Percentiles rank a stretch among this genome's conserved stretches.
phyloP scores from a whole-genome alignment of 2,797 vertebrate genomes.

The Amphiprion clarkii region DNA sequence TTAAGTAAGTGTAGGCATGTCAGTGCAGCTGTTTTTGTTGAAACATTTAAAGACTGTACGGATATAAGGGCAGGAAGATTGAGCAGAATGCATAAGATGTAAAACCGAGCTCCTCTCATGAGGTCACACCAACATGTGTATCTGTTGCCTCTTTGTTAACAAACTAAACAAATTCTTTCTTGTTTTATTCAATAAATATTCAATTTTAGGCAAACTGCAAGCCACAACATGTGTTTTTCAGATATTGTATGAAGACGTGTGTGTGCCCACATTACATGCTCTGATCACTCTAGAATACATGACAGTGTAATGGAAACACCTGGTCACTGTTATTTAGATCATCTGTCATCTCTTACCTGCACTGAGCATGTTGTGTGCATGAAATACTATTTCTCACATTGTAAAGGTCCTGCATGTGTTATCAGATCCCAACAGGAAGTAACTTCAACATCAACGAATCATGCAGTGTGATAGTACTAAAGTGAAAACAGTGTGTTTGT shows the following conservation, averaged over 20 bases:
- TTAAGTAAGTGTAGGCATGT: background rate
- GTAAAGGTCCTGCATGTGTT: constrained; percentile 6
- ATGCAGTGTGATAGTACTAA: constrained; percentile 33
- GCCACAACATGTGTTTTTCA: background rate
- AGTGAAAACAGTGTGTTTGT: constrained; percentile 27
- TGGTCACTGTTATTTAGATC: background rate
- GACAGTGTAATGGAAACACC: background rate
- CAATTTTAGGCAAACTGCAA: background rate
- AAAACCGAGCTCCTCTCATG: background rate
- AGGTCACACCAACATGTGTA: background rate
- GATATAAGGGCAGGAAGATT: background rate
- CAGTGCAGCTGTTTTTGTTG: background rate
- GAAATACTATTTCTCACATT: constrained; percentile 11
- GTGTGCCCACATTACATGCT: background rate
- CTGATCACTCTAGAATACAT: background rate
- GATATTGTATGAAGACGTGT: background rate
- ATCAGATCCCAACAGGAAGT: constrained; percentile 17
- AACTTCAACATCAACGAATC: constrained; percentile 49
- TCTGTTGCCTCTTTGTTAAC: background rate
- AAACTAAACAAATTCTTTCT: background rate
- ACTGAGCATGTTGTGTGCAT: constrained; percentile 11
- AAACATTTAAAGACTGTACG: background rate
- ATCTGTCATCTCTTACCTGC: constrained; percentile 1
- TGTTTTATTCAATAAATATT: background rate
- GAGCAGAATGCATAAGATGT: too few species aligned